Evolutionary conservation across 1,140 invertebrate species (phyloP), one percentile per base, ranked within the genome.

Genomic region (Drosophila bifasciata): DNA sequence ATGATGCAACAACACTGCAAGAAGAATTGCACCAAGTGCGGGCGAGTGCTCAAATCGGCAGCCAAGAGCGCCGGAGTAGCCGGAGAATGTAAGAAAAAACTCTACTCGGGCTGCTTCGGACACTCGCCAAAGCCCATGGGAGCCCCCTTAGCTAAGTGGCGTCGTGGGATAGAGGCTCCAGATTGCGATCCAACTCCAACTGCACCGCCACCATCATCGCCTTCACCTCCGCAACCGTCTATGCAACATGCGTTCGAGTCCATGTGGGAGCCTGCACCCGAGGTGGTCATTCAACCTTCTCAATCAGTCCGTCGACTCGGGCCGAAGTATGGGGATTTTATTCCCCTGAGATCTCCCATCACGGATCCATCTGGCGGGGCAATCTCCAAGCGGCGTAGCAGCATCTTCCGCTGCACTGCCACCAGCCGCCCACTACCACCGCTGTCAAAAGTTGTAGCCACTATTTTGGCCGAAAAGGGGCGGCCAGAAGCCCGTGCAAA

Each of bases 361-460:
- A 81, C 64, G 1, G 61, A 86, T 52, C 6, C 48, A 4, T 44
- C 59, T 0, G 58, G 78, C 2, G 83, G 83, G 4, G 83, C 83
- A 28, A 79, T 86, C 9, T 88, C 83, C 1, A 86, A 86, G 56
- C 53, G 32, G 56, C 53, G 32, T 5, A 64, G 25, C 32, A 7
- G 6, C 4, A 2, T 15, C 15, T 67, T 0, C 5, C 51, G 1
- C 5, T 48, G 1, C 48, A 28, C 21, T n/a, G 13, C 0, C 81
- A 77, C 11, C 17, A 75, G 74, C 15, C 50, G 56, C 8, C 56
- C 74, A 0, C 8, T 59, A 25, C 77, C 69, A 1, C 74, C 83
- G 2, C 74, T 88, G 5, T 63, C 64, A 0, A 67, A 77, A 13
- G 39, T 83, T 1, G 15, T 70, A 5, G 41, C 57, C 8, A 40